A percentile compares a stretch with the other conserved stretches of the same genome.
Evolutionary conservation across 2,797 vertebrate species (phyloP).

Genomic region (Pseudomugil tenellus): DNA sequence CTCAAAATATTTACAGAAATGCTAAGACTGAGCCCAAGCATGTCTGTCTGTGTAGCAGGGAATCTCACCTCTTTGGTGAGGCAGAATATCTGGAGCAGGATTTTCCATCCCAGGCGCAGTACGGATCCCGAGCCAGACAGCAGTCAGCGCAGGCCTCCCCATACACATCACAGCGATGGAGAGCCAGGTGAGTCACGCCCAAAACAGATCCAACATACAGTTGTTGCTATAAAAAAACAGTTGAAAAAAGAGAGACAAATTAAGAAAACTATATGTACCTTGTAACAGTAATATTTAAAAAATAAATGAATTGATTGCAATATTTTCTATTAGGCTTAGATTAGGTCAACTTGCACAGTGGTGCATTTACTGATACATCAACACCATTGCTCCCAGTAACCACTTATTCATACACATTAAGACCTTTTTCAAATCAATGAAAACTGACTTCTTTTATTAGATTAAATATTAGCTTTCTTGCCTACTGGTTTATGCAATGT

Average conservation of each 20-base stretch:
- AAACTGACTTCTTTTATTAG: not conserved
- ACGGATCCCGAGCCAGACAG: conserved; percentile 96
- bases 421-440: not conserved
- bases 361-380: not conserved
- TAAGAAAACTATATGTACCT: not conserved
- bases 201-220: conserved; percentile 92
- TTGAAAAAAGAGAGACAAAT: not conserved
- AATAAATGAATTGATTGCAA: not conserved
- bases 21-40: not conserved
- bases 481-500: not conserved
- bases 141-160: conserved; percentile 97
- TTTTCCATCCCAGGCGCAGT: conserved; percentile 98
- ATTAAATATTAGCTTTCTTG: not conserved
- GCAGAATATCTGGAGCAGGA: conserved; percentile 96
- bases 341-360: not conserved
- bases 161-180: conserved; percentile 95
- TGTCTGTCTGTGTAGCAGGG: not conserved
- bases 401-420: not conserved
- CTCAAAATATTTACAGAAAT: not conserved
- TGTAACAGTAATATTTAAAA: not conserved
- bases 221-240: conserved; percentile 88
- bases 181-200: conserved; percentile 95
- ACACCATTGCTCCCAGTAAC: not conserved
- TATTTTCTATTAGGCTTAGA: not conserved
- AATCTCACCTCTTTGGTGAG: conserved; percentile 94